Evolutionary conservation across 1,140 invertebrate species (phyloP).

Genomic region (Drosophila mauritiana): DNA sequence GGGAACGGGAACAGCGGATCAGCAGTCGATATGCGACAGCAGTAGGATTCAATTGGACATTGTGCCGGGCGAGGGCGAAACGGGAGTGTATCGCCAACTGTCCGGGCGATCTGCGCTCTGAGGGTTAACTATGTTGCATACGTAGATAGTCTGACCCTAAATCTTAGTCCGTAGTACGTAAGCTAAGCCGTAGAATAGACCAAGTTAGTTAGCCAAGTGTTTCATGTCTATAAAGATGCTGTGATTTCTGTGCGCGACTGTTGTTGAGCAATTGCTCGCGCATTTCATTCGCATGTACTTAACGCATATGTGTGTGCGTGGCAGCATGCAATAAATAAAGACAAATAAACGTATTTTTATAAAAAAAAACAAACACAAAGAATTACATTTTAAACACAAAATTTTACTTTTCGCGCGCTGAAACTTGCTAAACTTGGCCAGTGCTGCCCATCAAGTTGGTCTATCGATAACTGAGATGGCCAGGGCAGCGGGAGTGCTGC

Average conservation of each 20-base stretch:
- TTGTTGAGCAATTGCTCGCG: conserved; percentile 61
- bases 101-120: conserved; percentile 49
- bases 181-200: conserved; percentile 59
- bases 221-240: conserved; percentile 79
- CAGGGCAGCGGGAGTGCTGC: background rate
- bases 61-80: conserved; percentile 56
- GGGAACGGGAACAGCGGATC: conserved; percentile 1
- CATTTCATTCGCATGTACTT: conserved; percentile 68
- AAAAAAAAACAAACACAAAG: conserved; percentile 19
- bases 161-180: conserved; percentile 53
- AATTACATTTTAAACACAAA: background rate
- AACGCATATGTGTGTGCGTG: conserved; percentile 32
- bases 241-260: conserved; percentile 73
- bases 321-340: conserved; percentile 59
- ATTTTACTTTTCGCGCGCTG: background rate
- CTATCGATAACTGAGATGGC: conserved; percentile 8
- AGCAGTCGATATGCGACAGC: conserved; percentile 56
- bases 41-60: conserved; percentile 59
- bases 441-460: conserved; percentile 7
- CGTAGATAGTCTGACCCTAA: background rate
- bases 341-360: conserved; percentile 59
- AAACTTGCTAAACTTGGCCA: background rate
- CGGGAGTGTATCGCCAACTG: conserved; percentile 61
- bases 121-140: conserved; percentile 6
- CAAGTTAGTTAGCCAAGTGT: conserved; percentile 61